Evolutionary conservation across 2,888 invertebrate genomes (phyloP), one percentile per base, ranked within the genome.

Genomic region (Phorcus lineatus): DNA sequence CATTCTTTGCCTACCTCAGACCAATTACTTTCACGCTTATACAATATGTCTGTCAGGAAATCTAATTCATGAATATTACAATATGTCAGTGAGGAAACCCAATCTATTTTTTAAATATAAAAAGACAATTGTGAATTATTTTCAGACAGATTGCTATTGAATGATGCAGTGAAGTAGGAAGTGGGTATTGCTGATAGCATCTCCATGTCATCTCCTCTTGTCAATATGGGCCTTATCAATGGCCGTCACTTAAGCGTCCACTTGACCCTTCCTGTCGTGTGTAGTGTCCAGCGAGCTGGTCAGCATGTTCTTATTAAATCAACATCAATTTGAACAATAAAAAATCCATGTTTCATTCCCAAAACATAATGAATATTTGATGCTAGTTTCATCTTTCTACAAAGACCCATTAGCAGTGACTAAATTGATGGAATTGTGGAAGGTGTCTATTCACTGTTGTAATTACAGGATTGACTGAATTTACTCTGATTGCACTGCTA

Each of bases 381-480:
- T 31, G 40, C 36, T 31, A 70, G 70, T 19, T 70, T 70, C 70
- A 70, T 70, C 17, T 70, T 70, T 19, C 70, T 17, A 57, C 36
- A 70, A 28, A 70, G 70, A 40, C 70, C 70, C 70, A 70, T 70
- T 70, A 70, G 16, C 40, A 70, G 36, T 40, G 36, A 24, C 40
- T 31, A 70, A 70, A 70, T 70, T 70, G 70, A 16, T 40, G 28
- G 13, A 70, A 16, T 70, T 40, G n/a, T n/a, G 36, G 40, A 70
- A 70, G 70, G 70, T 70, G 70, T 70, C n/a, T 36, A 19, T 70
- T 19, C 36, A 36, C 70, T 70, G 36, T 31, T 28, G 28, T 36
- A 70, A 70, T 70, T 40, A 70, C 40, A 70, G 70, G 70, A 70
- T 70, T 70, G 70, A 31, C 19, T 70, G 70, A 70, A 70, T 70